phyloP scores from a whole-genome alignment of 2,888 invertebrate genomes.

The Lymantria dispar region DNA sequence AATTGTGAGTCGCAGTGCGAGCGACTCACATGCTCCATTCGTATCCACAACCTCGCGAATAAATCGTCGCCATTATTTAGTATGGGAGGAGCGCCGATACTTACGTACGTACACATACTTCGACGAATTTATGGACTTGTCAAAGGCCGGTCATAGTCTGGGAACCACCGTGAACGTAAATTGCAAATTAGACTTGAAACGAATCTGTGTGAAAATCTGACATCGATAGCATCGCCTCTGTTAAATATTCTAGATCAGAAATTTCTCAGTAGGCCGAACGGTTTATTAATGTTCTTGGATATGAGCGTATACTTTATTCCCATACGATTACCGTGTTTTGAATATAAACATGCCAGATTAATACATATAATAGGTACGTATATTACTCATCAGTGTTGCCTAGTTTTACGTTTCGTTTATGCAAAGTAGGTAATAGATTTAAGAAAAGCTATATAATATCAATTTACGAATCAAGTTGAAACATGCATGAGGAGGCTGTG shows the following conservation, averaged over 20 bases:
- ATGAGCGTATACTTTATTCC: constrained; percentile 26
- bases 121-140: constrained; percentile 66
- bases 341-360: constrained; percentile 49
- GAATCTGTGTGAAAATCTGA: constrained; percentile 31
- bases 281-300: no score
- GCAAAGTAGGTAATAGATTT: constrained; percentile 61
- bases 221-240: constrained; percentile 24
- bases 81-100: constrained; percentile 64
- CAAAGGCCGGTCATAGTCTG: constrained; percentile 64
- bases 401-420: constrained; percentile 58
- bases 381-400: constrained; percentile 60
- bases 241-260: constrained; percentile 1
- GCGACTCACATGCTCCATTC: constrained; percentile 38
- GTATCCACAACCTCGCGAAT: constrained; percentile 67
- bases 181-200: constrained; percentile 46
- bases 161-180: constrained; percentile 49
- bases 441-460: constrained; percentile 55
- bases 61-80: constrained; percentile 70
- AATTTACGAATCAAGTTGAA: constrained; percentile 63
- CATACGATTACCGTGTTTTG: constrained; percentile 48
- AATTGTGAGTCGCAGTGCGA: constrained; percentile 62
- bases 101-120: constrained; percentile 58
- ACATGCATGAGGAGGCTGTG: constrained; percentile 63
- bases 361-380: constrained; percentile 33
- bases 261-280: constrained; percentile 18